phyloP scores from a whole-genome alignment of 2,888 invertebrate species.

The Caenorhabditis zanzibari region DNA sequence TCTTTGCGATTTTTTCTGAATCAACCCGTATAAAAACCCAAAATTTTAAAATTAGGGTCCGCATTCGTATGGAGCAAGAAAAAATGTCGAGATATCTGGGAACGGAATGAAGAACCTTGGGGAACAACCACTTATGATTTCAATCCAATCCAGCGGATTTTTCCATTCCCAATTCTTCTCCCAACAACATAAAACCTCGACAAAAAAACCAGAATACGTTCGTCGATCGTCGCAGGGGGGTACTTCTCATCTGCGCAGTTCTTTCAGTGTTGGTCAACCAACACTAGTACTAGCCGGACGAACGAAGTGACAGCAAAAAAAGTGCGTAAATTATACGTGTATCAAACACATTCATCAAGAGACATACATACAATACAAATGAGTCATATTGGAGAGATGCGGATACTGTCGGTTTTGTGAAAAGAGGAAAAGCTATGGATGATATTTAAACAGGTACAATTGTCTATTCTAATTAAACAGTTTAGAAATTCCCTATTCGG shows the following conservation, averaged over 20 bases:
- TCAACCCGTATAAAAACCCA: no score
- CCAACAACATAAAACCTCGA: conserved; percentile 20
- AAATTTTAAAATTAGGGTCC: not conserved
- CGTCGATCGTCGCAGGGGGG: conserved; percentile 8
- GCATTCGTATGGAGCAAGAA: not conserved
- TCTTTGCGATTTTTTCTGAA: no score
- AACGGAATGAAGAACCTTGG: not conserved
- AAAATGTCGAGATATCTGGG: not conserved
- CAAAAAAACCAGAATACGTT: conserved; percentile 41
- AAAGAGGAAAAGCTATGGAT: not conserved
- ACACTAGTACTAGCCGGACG: conserved; percentile 32
- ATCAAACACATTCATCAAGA: conserved; percentile 31
- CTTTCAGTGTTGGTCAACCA: conserved; percentile 13
- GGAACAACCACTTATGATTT: conserved; percentile 4
- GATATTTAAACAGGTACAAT: conserved; percentile 19
- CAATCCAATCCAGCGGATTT: conserved; percentile 7
- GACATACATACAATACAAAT: conserved; percentile 7
- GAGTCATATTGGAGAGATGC: conserved; percentile 18
- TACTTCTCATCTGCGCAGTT: conserved; percentile 15
- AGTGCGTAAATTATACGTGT: conserved; percentile 45
- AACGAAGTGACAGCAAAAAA: conserved; percentile 23
- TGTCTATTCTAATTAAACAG: no score
- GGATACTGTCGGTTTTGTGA: conserved; percentile 7
- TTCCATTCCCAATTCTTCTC: not conserved
- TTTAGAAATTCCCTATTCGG: no score